Evolutionary conservation across 2,888 invertebrate genomes (phyloP), one percentile per base, ranked within the genome.

Genomic region (Cybosia mesomella): DNA sequence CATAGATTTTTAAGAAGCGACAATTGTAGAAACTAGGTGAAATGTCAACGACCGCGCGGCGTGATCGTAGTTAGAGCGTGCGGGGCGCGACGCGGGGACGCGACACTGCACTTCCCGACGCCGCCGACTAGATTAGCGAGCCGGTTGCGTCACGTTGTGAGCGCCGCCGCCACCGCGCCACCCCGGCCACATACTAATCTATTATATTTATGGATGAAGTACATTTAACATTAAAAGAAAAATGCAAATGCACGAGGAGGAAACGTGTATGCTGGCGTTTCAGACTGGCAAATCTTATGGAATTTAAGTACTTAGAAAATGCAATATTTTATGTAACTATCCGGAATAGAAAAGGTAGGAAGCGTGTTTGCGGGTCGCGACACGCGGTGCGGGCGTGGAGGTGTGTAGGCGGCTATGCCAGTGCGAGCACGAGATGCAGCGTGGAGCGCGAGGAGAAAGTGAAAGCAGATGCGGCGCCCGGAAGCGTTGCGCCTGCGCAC

Each of bases 41-140:
- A 94, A 93, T 89, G 95, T 95, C 90, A 94, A 94, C 83, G 95
- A 94, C 95, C 95, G 94, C 87, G 87, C 91, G 86, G 86, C 86
- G 90, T 87, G 92, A 87, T 90, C 91, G 89, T 87, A 89, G 92
- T 88, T 91, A 88, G 89, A 87, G 87, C 83, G 87, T 84, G 93
- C 91, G 92, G 91, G 88, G 92, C 83, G 92, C 87, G 91, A 85
- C 87, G 93, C 91, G 87, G 94, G 94, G 94, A 92, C 94, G 92
- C 94, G 94, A 94, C 94, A 94, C 94, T 95, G 95, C 94, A 94
- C 95, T 95, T 95, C 95, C 94, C 94, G 94, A 94, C 92, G 91
- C 87, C 90, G 91, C 93, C 93, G 92, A 92, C 94, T 94, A 94
- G 94, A 94, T 95, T 95, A 95, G 93, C 92, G 93, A 94, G 93